Conservation (phyloP, 2,888 invertebrate species). For the Drosophila borealis region DNA sequence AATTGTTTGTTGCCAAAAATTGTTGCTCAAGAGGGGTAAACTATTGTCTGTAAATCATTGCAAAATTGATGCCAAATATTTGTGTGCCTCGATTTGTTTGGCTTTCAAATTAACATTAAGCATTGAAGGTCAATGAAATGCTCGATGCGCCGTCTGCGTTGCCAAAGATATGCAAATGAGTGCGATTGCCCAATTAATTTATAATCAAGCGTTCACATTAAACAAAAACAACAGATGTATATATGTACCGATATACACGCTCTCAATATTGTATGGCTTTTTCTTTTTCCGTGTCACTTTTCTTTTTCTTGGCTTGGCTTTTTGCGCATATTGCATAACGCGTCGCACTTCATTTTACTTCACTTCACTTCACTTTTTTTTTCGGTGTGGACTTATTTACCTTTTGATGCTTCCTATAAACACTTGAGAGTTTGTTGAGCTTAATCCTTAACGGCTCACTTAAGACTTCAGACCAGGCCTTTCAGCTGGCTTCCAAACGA, state of each 20-base stretch:
- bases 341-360: slow-evolving; percentile 69
- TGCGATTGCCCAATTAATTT: slow-evolving; percentile 36
- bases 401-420: slow-evolving; percentile 75
- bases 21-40: background rate
- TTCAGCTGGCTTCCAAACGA: slow-evolving; percentile 68
- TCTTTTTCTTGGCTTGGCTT: slow-evolving; percentile 31
- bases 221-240: background rate
- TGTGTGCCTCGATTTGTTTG: slow-evolving; percentile 44
- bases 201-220: slow-evolving; percentile 17
- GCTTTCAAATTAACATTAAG: slow-evolving; percentile 57
- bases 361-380: slow-evolving; percentile 52
- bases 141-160: slow-evolving; percentile 41
- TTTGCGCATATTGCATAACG: slow-evolving; percentile 64
- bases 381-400: slow-evolving; percentile 60
- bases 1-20: slow-evolving; percentile 1
- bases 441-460: slow-evolving; percentile 62
- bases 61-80: slow-evolving; percentile 23
- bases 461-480: slow-evolving; percentile 54
- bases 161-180: slow-evolving; percentile 61
- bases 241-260: slow-evolving; percentile 4
- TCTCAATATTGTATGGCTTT: slow-evolving; percentile 21
- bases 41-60: slow-evolving; percentile 11
- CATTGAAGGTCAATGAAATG: slow-evolving; percentile 76
- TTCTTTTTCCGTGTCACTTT: slow-evolving; percentile 38
- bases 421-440: slow-evolving; percentile 49